These are phyloP conservation scores for Alcedo quadribrachys DNA, from an alignment of 2,797 vertebrate genomes.

Conservation along the genomic window DNA sequence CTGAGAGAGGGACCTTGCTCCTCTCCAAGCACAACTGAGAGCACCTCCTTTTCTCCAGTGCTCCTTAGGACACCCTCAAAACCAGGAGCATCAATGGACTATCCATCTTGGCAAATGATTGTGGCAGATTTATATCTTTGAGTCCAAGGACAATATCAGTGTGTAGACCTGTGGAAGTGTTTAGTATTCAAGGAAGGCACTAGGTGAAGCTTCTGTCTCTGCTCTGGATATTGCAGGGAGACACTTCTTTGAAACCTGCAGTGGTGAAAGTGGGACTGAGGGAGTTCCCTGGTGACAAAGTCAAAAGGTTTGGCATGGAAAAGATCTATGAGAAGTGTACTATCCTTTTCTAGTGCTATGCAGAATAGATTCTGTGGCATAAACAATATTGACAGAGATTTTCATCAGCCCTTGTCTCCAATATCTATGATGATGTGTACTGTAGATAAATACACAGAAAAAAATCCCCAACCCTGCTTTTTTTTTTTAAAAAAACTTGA, in stretches of 20 bases:
- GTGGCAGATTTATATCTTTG: accelerated
- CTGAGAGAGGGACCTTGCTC: background rate
- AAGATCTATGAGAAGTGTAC: background rate
- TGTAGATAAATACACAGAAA: background rate
- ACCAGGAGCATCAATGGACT: background rate
- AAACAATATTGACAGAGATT: background rate
- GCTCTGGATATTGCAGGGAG: background rate
- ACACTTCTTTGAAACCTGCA: accelerated
- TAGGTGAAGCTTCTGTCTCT: background rate
- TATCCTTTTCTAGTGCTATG: background rate
- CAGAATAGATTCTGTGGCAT: background rate
- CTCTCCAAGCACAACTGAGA: accelerated
- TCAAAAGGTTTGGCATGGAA: background rate
- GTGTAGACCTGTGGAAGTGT: accelerated
- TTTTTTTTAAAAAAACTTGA: background rate
- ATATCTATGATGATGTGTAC: background rate
- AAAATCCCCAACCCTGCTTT: background rate
- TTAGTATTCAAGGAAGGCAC: background rate
- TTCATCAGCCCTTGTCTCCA: background rate
- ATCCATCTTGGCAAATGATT: accelerated
- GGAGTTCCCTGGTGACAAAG: background rate
- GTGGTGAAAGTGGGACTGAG: background rate
- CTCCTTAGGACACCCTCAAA: background rate
- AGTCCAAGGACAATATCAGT: accelerated
- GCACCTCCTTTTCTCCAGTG: background rate